phyloP scores from a whole-genome alignment of 1,140 invertebrate species.

The Sycophila sp. region DNA sequence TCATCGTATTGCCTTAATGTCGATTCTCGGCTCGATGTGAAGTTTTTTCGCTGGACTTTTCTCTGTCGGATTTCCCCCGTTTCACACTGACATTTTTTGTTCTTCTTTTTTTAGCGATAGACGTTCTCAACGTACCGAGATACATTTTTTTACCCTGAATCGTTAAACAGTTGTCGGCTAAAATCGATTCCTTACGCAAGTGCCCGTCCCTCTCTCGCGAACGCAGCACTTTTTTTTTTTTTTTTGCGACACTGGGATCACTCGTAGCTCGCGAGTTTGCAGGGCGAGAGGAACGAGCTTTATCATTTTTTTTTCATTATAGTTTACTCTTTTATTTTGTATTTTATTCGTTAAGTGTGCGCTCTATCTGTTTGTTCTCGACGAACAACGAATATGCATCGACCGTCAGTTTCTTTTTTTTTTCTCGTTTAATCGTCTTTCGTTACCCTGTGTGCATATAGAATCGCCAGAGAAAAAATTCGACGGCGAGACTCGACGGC shows the following conservation, averaged over 20 bases:
- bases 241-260: conserved; percentile 59
- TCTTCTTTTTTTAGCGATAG: conserved; percentile 15
- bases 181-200: too few relatives aligned
- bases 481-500: conserved; percentile 44
- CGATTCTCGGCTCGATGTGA: conserved; percentile 60
- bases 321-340: too few relatives aligned
- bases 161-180: conserved; percentile 47
- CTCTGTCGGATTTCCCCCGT: background rate
- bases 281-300: conserved; percentile 24
- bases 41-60: conserved; percentile 1
- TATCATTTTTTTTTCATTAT: conserved; percentile 29
- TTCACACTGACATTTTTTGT: background rate
- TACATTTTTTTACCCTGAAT: conserved; percentile 64
- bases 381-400: background rate
- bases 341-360: background rate
- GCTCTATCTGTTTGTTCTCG: background rate
- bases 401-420: background rate
- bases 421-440: conserved; percentile 48
- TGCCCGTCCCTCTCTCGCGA: too few relatives aligned
- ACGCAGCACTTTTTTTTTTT: conserved; percentile 36
- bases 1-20: conserved; percentile 64
- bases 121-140: conserved; percentile 47
- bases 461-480: conserved; percentile 46
- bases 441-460: conserved; percentile 62
- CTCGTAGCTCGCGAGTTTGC: conserved; percentile 39